Conservation (phyloP, 2,113 vertebrate genomes). For the Channa argus region DNA sequence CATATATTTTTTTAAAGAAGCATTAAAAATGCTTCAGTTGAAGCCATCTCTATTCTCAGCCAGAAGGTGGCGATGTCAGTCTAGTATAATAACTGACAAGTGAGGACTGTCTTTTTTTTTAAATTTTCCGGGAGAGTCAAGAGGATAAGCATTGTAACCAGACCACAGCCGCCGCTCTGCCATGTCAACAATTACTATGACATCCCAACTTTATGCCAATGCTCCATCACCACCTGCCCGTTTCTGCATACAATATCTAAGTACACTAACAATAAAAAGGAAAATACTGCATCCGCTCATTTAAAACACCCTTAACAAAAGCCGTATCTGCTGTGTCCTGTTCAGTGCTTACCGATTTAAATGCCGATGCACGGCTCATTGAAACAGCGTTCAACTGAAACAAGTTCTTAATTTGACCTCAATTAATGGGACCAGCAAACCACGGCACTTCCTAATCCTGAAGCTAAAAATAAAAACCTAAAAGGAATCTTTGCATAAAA, state of each 20-base stretch:
- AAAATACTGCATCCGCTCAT: neutral
- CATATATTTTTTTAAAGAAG: too few relatives aligned
- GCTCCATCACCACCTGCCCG: neutral
- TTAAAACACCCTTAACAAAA: neutral
- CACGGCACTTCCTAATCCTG: too few relatives aligned
- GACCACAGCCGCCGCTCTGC: neutral
- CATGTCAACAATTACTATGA: neutral
- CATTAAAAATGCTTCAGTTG: neutral
- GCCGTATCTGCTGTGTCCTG: neutral
- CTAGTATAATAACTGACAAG: neutral
- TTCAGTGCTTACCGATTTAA: neutral
- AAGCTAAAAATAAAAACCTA: too few relatives aligned
- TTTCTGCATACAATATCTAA: neutral
- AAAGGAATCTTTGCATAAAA: too few relatives aligned
- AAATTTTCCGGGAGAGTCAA: neutral
- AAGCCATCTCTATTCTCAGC: constrained; percentile 1
- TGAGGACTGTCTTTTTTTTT: neutral
- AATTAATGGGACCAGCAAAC: too few relatives aligned
- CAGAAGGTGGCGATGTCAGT: constrained; percentile 73
- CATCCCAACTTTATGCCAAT: neutral
- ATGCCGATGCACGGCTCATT: too few relatives aligned
- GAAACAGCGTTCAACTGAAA: too few relatives aligned
- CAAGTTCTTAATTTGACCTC: too few relatives aligned
- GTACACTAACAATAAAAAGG: neutral
- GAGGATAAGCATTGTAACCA: neutral